Base-by-base conservation (phyloP, 2,888 invertebrate genomes). In the Andrena bicolor region DNA sequence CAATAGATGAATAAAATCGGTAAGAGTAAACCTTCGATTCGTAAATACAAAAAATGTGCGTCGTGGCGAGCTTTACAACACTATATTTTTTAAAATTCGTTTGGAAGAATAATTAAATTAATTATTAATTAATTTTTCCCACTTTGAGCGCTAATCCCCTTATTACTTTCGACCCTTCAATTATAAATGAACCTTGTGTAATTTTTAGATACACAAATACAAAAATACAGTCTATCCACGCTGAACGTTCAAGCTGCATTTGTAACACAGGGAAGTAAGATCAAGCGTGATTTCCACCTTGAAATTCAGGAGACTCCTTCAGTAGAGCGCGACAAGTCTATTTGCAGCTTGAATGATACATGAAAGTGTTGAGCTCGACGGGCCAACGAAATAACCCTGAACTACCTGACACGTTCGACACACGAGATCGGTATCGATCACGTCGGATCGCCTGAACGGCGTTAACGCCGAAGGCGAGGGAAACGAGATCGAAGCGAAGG, bases 401-500 rank as follows among this genome's bases (percentile, higher is more conserved):
- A 49, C 23, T 53, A 35, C 32, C 8, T 1, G 70, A 51, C 65
- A 49, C n/a, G 13, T 41, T 64, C 8, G 35, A 63, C 26, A 53
- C 5, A 6, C 16, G 65, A 71, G 77, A 80, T 77, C 56, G 7
- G 20, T 82, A 81, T 73, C 70, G 53, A 13, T 7, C 51, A 63
- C 32, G 51, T 58, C 48, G 51, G 49, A 49, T 69, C 26, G 28
- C 26, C 49, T 32, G 35, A 48, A 53, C 20, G 32, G 28, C 23
- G 30, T 56, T 58, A 61, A 72, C 58, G 23, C 49, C n/a, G 61
- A 64, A 58, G 6, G 30, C 23, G 23, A 26, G 10, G 56, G 74
- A 78, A 86, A 81, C 83, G 26, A 86, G 76, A 74, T 23, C 76
- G 64, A 64, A 77, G 23, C 58, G 81, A 78, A 81, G 83, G 74